These are phyloP conservation scores for Noturus placidus DNA, from an alignment of 2,113 vertebrate genomes.

Conservation along the genomic window DNA sequence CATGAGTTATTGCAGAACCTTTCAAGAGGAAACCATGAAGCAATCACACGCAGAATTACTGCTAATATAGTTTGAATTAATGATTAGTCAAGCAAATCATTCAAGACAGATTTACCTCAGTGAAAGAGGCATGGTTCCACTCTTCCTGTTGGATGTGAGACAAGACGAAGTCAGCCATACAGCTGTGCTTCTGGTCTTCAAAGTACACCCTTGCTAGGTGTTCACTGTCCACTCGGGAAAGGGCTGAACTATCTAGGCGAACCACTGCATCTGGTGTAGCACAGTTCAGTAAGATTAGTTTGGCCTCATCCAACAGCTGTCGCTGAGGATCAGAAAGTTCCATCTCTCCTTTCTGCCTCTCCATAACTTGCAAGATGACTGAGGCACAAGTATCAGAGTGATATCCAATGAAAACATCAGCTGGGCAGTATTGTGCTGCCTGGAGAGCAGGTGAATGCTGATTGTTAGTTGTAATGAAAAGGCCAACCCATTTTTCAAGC, in stretches of 20 bases:
- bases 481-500: conserved; percentile 76
- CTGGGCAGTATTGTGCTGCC: conserved; percentile 70
- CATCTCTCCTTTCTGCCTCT: conserved; percentile 57
- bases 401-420: conserved; percentile 89
- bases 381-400: conserved; percentile 88
- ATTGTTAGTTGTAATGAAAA: conserved; percentile 64
- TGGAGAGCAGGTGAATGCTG: conserved; percentile 45
- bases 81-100: not conserved
- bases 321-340: conserved; percentile 49
- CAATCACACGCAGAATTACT: not conserved
- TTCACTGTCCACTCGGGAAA: conserved; percentile 60
- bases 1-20: not conserved
- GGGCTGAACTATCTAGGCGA: conserved; percentile 68
- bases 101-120: conserved; percentile 77
- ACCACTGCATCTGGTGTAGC: conserved; percentile 89
- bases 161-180: conserved; percentile 80
- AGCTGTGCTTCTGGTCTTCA: conserved; percentile 78
- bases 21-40: not conserved
- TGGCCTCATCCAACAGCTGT: conserved; percentile 66
- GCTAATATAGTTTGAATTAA: not conserved
- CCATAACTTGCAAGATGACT: conserved; percentile 79
- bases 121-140: conserved; percentile 64
- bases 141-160: conserved; percentile 57
- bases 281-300: conserved; percentile 79
- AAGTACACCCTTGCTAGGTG: conserved; percentile 74